These are phyloP conservation scores for Zelleria hepariella DNA, from an alignment of 2,888 invertebrate species.

Conservation along the genomic window DNA sequence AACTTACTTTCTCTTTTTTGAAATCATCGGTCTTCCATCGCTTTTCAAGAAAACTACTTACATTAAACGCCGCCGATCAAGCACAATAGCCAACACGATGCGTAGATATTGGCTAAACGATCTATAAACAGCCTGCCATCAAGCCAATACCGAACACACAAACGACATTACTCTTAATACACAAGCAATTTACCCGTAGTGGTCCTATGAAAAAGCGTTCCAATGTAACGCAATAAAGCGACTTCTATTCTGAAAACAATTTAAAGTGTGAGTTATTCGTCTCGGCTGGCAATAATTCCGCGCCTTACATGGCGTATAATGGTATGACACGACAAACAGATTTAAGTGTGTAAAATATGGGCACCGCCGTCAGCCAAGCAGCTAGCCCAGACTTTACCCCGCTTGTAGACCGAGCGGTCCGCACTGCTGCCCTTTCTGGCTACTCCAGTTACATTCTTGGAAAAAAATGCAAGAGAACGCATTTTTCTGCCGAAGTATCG, in stretches of 20 bases:
- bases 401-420: conserved; percentile 48
- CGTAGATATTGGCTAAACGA: too few relatives aligned
- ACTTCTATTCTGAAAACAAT: conserved; percentile 53
- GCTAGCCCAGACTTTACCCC: conserved; percentile 50
- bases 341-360: conserved; percentile 71
- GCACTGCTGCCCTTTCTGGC: too few relatives aligned
- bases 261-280: conserved; percentile 60
- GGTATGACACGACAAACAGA: conserved; percentile 71
- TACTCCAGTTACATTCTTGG: too few relatives aligned
- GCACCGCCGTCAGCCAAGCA: conserved; percentile 58
- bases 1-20: too few relatives aligned
- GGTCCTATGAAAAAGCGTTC: conserved; percentile 49
- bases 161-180: conserved; percentile 38
- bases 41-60: too few relatives aligned
- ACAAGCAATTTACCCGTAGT: conserved; percentile 38
- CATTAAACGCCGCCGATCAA: too few relatives aligned
- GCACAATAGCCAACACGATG: too few relatives aligned
- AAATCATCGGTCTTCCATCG: too few relatives aligned
- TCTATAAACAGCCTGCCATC: conserved; percentile 11
- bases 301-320: conserved; percentile 68
- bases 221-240: conserved; percentile 52
- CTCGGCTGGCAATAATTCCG: conserved; percentile 58
- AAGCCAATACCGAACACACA: conserved; percentile 33
- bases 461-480: too few relatives aligned
- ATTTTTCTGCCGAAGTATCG: too few relatives aligned